phyloP scores from a whole-genome alignment of 2,797 vertebrate species.

The Lutjanus campechanus region DNA sequence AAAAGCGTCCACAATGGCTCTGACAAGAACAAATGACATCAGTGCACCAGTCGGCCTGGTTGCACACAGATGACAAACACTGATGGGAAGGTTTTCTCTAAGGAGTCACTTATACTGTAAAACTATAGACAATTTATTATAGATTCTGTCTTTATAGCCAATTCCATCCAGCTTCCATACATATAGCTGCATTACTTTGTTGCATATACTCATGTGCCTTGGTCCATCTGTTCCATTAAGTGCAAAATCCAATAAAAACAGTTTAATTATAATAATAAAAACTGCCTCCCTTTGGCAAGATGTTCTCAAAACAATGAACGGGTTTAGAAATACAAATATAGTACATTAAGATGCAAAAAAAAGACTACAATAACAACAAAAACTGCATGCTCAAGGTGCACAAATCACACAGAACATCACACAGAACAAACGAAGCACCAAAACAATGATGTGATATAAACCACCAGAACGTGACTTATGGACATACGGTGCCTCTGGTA shows the following conservation, averaged over 20 bases:
- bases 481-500: background rate
- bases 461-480: background rate
- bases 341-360: background rate
- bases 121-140: background rate
- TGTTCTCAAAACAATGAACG: background rate
- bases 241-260: too few relatives aligned
- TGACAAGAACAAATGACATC: slow-evolving; percentile 73
- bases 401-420: background rate
- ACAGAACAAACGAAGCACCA: background rate
- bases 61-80: slow-evolving; percentile 42
- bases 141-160: background rate
- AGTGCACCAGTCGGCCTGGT: slow-evolving; percentile 34
- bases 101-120: background rate
- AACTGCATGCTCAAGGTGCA: background rate
- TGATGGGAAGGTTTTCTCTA: slow-evolving; percentile 16
- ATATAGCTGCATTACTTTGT: background rate
- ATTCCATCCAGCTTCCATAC: background rate
- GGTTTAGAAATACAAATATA: background rate
- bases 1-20: slow-evolving; percentile 55
- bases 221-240: too few relatives aligned
- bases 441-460: background rate
- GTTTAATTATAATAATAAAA: too few relatives aligned
- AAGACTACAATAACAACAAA: background rate
- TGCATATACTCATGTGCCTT: too few relatives aligned
- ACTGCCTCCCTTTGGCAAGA: background rate